Evolutionary conservation across 2,888 invertebrate genomes (phyloP).

Genomic region (Philaethria dido): DNA sequence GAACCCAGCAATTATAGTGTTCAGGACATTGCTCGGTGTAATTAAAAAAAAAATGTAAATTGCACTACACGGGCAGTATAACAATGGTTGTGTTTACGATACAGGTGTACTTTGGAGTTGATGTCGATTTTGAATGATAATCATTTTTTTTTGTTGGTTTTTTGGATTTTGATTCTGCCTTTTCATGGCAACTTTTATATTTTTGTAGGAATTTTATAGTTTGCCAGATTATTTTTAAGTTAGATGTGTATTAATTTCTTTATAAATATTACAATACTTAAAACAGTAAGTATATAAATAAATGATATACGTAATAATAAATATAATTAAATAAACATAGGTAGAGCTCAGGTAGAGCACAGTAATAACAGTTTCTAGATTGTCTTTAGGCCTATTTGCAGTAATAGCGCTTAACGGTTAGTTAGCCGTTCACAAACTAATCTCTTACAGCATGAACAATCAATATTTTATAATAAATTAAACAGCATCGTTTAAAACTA

Average conservation of each 20-base stretch:
- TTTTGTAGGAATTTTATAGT: no score
- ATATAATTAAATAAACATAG: not conserved
- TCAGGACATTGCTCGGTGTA: constrained; percentile 5
- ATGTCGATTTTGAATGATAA: not conserved
- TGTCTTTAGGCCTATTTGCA: constrained; percentile 24
- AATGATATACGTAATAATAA: not conserved
- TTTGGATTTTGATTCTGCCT: no score
- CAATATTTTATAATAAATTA: constrained; percentile 45
- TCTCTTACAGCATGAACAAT: constrained; percentile 39
- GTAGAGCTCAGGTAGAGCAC: not conserved
- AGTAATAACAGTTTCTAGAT: not conserved
- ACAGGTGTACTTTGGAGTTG: not conserved
- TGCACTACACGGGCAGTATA: not conserved
- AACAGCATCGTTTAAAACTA: constrained; percentile 40
- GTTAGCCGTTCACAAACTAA: not conserved
- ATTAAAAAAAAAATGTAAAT: constrained; percentile 14
- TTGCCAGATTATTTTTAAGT: no score
- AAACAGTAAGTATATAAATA: no score
- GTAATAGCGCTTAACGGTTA: not conserved
- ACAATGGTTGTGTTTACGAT: not conserved
- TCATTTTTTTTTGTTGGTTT: not conserved
- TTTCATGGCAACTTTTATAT: constrained; percentile 1
- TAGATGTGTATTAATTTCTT: no score
- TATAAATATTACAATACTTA: no score
- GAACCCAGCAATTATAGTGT: constrained; percentile 1